phyloP scores from a whole-genome alignment of 2,797 vertebrate species.

The Sciurus vulgaris region DNA sequence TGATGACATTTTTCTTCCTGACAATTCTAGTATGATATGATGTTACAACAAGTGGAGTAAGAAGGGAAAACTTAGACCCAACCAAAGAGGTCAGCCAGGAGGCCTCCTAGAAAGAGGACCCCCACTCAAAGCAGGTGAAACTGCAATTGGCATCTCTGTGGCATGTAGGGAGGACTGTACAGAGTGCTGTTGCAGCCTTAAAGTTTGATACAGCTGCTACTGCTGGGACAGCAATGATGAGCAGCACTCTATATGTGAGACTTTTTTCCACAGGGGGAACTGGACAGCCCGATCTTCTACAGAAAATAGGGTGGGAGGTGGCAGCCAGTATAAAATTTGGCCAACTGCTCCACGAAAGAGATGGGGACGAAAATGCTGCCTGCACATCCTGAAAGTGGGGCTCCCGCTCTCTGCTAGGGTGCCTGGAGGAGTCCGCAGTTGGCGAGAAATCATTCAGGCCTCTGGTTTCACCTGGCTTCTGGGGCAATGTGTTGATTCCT shows the following conservation, averaged over 20 bases:
- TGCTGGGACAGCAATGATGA: neutral
- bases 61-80: neutral
- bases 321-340: neutral
- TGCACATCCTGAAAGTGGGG: neutral
- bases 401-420: neutral
- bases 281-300: neutral
- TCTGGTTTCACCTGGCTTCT: neutral
- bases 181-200: neutral
- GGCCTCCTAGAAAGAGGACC: neutral
- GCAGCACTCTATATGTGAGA: neutral
- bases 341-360: fast-evolving
- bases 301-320: neutral
- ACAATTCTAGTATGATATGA: neutral
- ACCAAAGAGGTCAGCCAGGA: neutral
- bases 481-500: neutral
- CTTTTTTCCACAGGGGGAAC: neutral
- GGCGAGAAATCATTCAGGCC: neutral
- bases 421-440: neutral
- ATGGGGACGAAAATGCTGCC: neutral
- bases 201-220: neutral
- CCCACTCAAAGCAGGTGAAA: neutral
- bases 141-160: neutral
- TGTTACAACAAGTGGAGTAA: neutral
- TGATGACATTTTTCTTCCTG: neutral
- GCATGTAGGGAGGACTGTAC: neutral